A percentile compares a stretch with the other conserved stretches of the same genome.
phyloP scores from a whole-genome alignment of 2,797 vertebrate genomes.

The Hypotaenidia okinawae region DNA sequence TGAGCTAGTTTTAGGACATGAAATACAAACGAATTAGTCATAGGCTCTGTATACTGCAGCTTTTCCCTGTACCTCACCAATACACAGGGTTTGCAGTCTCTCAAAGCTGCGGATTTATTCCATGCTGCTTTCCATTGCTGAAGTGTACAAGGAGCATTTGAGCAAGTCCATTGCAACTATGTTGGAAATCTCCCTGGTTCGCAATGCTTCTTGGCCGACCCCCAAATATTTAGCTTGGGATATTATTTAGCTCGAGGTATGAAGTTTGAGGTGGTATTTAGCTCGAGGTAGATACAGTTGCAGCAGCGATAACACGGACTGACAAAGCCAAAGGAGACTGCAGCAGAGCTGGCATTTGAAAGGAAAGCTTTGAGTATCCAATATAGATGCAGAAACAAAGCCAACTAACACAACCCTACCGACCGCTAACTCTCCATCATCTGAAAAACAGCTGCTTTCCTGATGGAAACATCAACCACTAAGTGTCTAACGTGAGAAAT shows the following conservation, averaged over 20 bases:
- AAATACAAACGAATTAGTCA: background rate
- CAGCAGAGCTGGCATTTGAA: background rate
- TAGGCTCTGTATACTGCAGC: background rate
- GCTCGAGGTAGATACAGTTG: background rate
- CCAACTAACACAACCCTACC: background rate
- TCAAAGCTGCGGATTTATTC: background rate
- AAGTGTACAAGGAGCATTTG: background rate
- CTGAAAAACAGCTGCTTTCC: background rate
- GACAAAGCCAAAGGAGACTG: background rate
- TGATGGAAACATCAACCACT: background rate
- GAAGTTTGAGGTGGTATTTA: background rate
- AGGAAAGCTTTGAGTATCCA: background rate
- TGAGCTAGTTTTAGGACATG: background rate
- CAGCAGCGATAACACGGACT: background rate
- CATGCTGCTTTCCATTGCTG: background rate
- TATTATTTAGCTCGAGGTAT: background rate
- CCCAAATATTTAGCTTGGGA: background rate
- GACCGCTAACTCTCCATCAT: background rate
- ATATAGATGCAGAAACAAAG: background rate
- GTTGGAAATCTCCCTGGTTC: background rate
- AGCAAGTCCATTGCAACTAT: background rate
- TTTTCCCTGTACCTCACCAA: background rate
- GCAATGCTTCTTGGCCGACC: background rate
- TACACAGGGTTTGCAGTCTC: background rate
- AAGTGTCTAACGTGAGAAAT: background rate